Percentiles rank a stretch among this genome's conserved stretches.
Conservation (phyloP, 2,113 vertebrate species). For the Oostethus manadensis region DNA sequence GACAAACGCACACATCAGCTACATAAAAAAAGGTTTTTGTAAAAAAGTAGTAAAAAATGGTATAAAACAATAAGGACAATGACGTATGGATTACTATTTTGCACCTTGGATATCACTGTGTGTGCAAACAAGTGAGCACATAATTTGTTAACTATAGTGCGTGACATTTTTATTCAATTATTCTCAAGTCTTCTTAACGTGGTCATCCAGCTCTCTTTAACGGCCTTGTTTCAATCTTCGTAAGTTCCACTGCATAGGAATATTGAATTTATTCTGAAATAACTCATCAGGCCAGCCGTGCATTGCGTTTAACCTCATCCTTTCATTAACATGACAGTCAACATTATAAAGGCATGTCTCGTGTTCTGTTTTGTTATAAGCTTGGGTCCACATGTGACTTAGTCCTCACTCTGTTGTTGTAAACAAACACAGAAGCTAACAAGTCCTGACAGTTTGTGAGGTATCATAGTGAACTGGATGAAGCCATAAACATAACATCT, state of each 20-base stretch:
- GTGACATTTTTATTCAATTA: too few relatives aligned
- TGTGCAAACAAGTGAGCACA: neutral
- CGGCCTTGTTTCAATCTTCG: too few relatives aligned
- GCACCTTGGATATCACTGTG: neutral
- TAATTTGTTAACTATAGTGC: too few relatives aligned
- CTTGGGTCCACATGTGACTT: slow-evolving; percentile 25
- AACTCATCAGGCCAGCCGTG: slow-evolving; percentile 9
- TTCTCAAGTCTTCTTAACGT: too few relatives aligned
- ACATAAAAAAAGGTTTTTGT: neutral
- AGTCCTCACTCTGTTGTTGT: slow-evolving; percentile 28
- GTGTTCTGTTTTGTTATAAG: slow-evolving; percentile 3
- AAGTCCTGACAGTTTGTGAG: slow-evolving; percentile 41
- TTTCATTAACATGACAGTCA: neutral
- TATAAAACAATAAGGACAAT: neutral
- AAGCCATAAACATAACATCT: slow-evolving; percentile 36
- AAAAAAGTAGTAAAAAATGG: neutral
- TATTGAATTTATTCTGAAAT: too few relatives aligned
- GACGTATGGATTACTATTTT: neutral
- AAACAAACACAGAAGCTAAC: slow-evolving; percentile 48
- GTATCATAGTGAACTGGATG: slow-evolving; percentile 21
- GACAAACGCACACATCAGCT: neutral
- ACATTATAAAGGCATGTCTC: slow-evolving; percentile 9
- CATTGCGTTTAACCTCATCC: slow-evolving; percentile 2
- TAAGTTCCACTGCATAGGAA: too few relatives aligned
- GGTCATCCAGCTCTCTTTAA: too few relatives aligned